Percentiles rank a stretch among this genome's conserved stretches.
Evolutionary conservation across 2,888 invertebrate species (phyloP).

Genomic region (Boloria selene): DNA sequence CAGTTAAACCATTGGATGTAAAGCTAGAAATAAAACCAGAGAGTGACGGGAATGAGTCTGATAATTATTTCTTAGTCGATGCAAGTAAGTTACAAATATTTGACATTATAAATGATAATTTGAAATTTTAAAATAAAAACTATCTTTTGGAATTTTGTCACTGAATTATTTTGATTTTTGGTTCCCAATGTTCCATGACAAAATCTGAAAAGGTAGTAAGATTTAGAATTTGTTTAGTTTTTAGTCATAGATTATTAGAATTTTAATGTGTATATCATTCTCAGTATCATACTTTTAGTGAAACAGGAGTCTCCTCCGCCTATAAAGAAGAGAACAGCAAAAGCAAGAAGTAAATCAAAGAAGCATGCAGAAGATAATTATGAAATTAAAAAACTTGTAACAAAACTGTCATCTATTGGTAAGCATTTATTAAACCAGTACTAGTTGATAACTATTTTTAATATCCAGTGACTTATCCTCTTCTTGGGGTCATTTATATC

Average conservation of each 20-base stretch:
- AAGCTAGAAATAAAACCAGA: conserved; percentile 53
- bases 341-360: conserved; percentile 24
- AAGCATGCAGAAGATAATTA: conserved; percentile 18
- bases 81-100: conserved; percentile 35
- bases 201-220: too few species aligned
- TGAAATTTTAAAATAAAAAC: too few species aligned
- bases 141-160: too few species aligned
- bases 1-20: conserved; percentile 50
- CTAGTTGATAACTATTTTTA: too few species aligned
- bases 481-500: too few species aligned
- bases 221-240: too few species aligned
- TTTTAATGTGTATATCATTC: neutral
- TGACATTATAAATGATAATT: too few species aligned
- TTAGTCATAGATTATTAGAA: too few species aligned
- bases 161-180: too few species aligned
- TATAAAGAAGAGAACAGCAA: conserved; percentile 17
- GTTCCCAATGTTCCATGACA: too few species aligned
- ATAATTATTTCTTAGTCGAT: conserved; percentile 36
- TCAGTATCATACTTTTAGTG: conserved; percentile 27
- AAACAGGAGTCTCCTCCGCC: conserved; percentile 34
- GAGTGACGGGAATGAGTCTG: conserved; percentile 55
- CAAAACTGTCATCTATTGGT: conserved; percentile 21
- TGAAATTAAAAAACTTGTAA: conserved; percentile 20
- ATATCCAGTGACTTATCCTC: neutral
- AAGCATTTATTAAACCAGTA: neutral